A percentile compares a stretch with the other conserved stretches of the same genome.
These are phyloP conservation scores for Cinara cedri DNA, from an alignment of 2,888 invertebrate genomes.

Conservation along the genomic window DNA sequence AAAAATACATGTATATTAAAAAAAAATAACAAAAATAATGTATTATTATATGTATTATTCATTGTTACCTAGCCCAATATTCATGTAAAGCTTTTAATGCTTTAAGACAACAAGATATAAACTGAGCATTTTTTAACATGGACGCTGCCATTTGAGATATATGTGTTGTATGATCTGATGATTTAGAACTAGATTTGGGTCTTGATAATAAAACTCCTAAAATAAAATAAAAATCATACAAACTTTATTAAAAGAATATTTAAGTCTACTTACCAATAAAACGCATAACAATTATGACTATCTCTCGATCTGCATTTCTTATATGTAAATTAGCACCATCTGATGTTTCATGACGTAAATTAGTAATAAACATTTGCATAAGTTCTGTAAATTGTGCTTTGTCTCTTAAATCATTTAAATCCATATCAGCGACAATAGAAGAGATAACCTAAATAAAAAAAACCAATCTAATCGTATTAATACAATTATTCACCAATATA, in stretches of 20 bases:
- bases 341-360: conserved; percentile 33
- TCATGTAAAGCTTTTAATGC: conserved; percentile 42
- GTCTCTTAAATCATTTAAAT: conserved; percentile 37
- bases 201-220: conserved; percentile 52
- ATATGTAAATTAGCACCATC: conserved; percentile 49
- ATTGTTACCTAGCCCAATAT: conserved; percentile 49
- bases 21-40: conserved; percentile 13
- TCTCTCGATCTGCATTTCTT: conserved; percentile 49
- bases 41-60: conserved; percentile 61
- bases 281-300: conserved; percentile 47
- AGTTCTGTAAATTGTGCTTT: conserved; percentile 44
- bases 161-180: conserved; percentile 42
- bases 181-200: conserved; percentile 52
- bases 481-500: not conserved
- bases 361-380: conserved; percentile 40
- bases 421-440: conserved; percentile 44
- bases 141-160: conserved; percentile 51
- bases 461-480: too few species aligned
- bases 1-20: not conserved
- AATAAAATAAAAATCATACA: conserved; percentile 14
- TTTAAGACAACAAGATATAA: conserved; percentile 42
- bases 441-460: conserved; percentile 30
- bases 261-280: conserved; percentile 38
- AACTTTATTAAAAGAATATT: not conserved
- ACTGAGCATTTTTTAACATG: conserved; percentile 48